These are phyloP conservation scores for Proisotoma minuta DNA, from an alignment of 2,888 invertebrate genomes.

Conservation along the genomic window DNA sequence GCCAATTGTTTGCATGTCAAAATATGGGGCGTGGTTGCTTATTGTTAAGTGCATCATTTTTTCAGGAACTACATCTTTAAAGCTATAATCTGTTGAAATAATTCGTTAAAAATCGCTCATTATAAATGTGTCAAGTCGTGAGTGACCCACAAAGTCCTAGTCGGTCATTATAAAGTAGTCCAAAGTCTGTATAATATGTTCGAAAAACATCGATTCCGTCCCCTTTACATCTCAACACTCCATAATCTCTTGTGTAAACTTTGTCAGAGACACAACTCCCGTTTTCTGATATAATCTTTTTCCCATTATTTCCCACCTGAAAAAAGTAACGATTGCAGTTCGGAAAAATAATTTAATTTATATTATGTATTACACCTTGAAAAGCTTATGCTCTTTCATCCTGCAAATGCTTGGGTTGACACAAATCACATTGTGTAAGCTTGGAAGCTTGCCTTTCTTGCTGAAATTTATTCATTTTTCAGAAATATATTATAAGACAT, in stretches of 20 bases:
- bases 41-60: constrained; percentile 27
- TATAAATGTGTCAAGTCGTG: neutral
- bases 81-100: constrained; percentile 26
- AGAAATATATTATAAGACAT: too few relatives aligned
- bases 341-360: neutral
- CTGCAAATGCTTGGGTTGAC: constrained; percentile 23
- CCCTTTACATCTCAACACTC: constrained; percentile 30
- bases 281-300: constrained; percentile 13
- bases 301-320: constrained; percentile 23
- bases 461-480: too few relatives aligned
- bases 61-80: constrained; percentile 24
- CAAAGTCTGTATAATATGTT: constrained; percentile 30
- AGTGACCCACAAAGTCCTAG: constrained; percentile 8
- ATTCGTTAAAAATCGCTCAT: neutral
- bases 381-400: constrained; percentile 28
- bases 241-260: constrained; percentile 28
- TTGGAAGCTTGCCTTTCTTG: constrained; percentile 7
- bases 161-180: constrained; percentile 6
- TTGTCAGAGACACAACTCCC: constrained; percentile 28
- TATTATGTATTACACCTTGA: constrained; percentile 15
- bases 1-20: constrained; percentile 5
- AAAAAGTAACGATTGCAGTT: neutral
- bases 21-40: constrained; percentile 5
- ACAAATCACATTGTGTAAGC: constrained; percentile 24
- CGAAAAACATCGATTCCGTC: constrained; percentile 31